A percentile compares a stretch with the other conserved stretches of the same genome.
Evolutionary conservation across 2,888 invertebrate species (phyloP).

Genomic region (Bimastos eiseni): DNA sequence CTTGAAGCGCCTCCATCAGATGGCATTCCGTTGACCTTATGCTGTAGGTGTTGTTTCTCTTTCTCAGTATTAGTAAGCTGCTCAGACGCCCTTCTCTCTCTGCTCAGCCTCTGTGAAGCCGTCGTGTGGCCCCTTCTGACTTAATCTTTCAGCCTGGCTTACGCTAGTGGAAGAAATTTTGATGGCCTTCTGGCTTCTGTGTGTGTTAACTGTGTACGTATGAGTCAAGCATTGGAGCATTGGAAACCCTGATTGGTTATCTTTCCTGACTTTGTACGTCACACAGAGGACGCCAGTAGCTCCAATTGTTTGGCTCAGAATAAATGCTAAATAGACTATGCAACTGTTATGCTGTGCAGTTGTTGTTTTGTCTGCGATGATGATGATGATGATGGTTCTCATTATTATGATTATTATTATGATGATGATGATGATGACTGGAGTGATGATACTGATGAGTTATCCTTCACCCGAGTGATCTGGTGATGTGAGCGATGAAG

Average conservation of each 20-base stretch:
- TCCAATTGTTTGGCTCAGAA: neutral
- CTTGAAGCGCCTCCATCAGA: neutral
- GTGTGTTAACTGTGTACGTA: neutral
- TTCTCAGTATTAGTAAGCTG: conserved; percentile 2
- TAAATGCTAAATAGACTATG: neutral
- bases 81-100: neutral
- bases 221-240: neutral
- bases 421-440: neutral
- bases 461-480: neutral
- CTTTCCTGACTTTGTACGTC: neutral
- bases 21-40: neutral
- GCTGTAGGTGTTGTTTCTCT: neutral
- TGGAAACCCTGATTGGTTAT: neutral
- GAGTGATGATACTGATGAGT: neutral
- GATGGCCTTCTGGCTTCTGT: neutral
- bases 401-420: neutral
- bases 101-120: neutral
- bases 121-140: too few relatives aligned
- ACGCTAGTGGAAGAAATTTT: neutral
- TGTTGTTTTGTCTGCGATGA: neutral
- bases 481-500: neutral
- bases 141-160: neutral
- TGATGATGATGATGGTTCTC: too few relatives aligned
- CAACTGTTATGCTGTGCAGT: neutral
- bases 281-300: neutral